Evolutionary conservation across 2,113 vertebrate species (phyloP), one percentile per base, ranked within the genome.

Genomic region (Salvator merianae): DNA sequence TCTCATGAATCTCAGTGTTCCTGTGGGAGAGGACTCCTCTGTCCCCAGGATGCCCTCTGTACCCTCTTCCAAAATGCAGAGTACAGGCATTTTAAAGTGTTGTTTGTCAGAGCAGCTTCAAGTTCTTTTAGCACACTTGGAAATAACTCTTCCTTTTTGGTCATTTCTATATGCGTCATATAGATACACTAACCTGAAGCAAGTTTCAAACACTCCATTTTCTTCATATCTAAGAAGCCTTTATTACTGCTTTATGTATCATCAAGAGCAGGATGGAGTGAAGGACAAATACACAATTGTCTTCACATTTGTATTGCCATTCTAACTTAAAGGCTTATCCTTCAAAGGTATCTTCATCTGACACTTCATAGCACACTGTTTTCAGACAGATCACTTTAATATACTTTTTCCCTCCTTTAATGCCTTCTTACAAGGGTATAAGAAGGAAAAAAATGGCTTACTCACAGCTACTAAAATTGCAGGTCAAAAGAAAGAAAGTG

Each of bases 401-500:
- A 72, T 40, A 53, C 32, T 68, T 18, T 32, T n/a, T 47, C 40
- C 63, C 4, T 13, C 28, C 13, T 65, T 78, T 53, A 55, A 34
- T 81, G 69, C 66, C 4, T 71, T 16, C 59, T 88, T 40, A 28
- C 63, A n/a, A 53, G 63, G 4, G 40, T 71, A 50, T 7, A 13
- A 65, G 24, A 69, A 77, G 69, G 26, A 59, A 20, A 16, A 59
- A 59, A 36, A 16, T 70, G n/a, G 50, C 36, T 83, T 85, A 16
- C 79, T 90, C 10, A 81, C 55, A 77, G 86, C 71, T 92, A 92
- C 71, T 32, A 90, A 89, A 88, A 90, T 22, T 70, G 47, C 85
- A 72, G 36, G 34, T 78, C 50, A 70, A 40, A 68, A 47, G 7
- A 12, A 24, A 26, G 53, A 28, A 36, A 16, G 66, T 13, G 22